Base-by-base conservation (phyloP, 2,797 vertebrate genomes). In the Lepus oiostolus region DNA sequence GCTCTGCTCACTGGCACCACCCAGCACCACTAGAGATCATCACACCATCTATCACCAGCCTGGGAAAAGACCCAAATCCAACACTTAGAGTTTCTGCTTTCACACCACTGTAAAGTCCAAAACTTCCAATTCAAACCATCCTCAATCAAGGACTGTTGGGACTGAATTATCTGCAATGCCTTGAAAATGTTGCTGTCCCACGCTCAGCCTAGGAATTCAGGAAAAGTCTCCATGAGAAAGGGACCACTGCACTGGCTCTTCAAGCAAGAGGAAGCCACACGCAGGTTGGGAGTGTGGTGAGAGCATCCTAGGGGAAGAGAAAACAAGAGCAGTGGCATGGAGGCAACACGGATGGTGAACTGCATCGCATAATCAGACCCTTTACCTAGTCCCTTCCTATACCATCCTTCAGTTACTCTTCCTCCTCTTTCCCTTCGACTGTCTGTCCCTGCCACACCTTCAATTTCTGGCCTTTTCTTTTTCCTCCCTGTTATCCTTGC, bases 321-420 rank as follows among this genome's bases (percentile, higher is more conserved):
- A 75, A 89, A 42, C 47, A 60, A 50, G 17, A 10, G 10, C 91
- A 81, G 35, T 26, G 2, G 32, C 7, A 8, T 28, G 9, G 12
- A 87, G 14, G 42, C 62, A 16, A 14, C 0, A 0, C 16, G 1
- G 1, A 11, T 12, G 13, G 8, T 0, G 17, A 62, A 50, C 11
- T 65, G 42, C 38, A 24, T 16, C n/a, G n/a, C 5, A 42, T 1
- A 22, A 42, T 4, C 32, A 30, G 30, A 30, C 2, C 24, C 5
- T 75, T 30, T 58, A 21, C 9, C 24, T n/a, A 24, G 38, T 12
- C 24, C 32, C 10, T 9, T 24, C 19, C 38, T 12, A 1, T 7
- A 24, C 16, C 12, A 67, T 35, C 74, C 35, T 26, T 54, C 21
- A 30, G 2, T 30, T 47, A 24, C 38, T 67, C 54, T 75, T 54